Percentiles rank a stretch among this genome's conserved stretches.
These are phyloP conservation scores for Eubucco bourcierii DNA, from an alignment of 2,113 vertebrate species.

Conservation along the genomic window DNA sequence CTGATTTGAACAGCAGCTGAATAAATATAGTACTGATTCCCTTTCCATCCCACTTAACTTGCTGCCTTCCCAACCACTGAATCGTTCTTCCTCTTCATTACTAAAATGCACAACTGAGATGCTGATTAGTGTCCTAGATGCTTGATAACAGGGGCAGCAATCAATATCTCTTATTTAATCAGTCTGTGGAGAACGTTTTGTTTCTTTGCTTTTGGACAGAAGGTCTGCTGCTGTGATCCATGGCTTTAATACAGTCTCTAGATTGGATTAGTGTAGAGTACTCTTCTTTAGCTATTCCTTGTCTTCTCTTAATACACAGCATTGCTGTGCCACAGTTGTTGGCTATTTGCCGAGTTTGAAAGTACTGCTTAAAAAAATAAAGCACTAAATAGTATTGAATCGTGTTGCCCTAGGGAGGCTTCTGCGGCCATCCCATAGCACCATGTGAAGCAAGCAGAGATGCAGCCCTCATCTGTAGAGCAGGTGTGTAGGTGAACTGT, in stretches of 20 bases:
- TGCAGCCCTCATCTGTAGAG: accelerated
- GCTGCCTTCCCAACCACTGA: not conserved
- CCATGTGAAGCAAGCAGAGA: accelerated
- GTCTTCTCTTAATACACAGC: not conserved
- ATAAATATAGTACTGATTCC: not conserved
- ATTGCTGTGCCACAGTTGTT: not conserved
- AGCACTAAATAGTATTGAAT: not conserved
- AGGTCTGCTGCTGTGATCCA: not conserved
- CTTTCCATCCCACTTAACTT: not conserved
- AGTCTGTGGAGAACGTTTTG: not conserved
- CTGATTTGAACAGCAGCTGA: not conserved
- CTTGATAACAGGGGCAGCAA: not conserved
- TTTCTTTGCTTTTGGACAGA: not conserved
- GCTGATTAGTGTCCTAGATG: not conserved
- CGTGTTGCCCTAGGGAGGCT: not conserved
- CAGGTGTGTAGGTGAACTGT: accelerated
- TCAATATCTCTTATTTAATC: conserved; percentile 4
- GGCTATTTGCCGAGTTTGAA: not conserved
- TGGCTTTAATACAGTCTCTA: not conserved
- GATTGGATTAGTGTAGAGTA: not conserved
- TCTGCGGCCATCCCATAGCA: not conserved
- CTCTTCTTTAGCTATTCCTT: not conserved
- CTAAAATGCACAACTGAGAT: not conserved
- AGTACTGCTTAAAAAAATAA: not conserved
- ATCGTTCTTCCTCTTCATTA: not conserved